Evolutionary conservation across 2,113 vertebrate genomes (phyloP).

Genomic region (Muntiacus reevesi): DNA sequence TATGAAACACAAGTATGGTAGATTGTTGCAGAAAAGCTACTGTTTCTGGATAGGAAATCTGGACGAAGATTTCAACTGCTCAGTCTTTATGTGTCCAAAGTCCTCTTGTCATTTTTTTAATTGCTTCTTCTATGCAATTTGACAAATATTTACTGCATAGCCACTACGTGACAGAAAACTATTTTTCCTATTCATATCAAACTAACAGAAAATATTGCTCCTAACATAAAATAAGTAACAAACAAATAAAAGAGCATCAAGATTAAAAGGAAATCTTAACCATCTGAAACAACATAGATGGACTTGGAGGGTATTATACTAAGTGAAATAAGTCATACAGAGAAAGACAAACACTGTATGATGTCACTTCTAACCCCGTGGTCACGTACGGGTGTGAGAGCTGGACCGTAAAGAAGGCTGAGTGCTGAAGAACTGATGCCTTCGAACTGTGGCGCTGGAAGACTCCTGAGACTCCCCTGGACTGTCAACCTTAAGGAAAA

Average conservation of each 20-base stretch:
- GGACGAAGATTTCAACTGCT: not conserved
- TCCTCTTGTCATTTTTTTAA: not conserved
- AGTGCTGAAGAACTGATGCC: not conserved
- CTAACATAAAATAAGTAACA: not conserved
- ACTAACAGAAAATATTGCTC: not conserved
- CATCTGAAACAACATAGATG: not conserved
- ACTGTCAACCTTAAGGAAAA: not conserved
- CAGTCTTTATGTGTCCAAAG: not conserved
- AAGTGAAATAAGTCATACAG: not conserved
- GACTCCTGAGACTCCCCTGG: not conserved
- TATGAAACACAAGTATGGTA: not conserved
- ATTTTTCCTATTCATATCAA: not conserved
- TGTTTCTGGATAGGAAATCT: not conserved
- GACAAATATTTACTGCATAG: not conserved
- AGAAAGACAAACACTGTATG: not conserved
- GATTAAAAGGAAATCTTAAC: not conserved
- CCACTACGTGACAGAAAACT: not conserved
- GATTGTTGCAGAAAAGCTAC: not conserved
- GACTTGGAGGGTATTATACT: not conserved
- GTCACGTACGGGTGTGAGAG: not conserved
- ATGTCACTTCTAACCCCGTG: not conserved
- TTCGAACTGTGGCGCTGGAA: not conserved
- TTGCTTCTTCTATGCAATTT: not conserved
- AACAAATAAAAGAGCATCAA: not conserved
- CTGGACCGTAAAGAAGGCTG: not conserved